Evolutionary conservation across 2,888 invertebrate genomes (phyloP).

Genomic region (Heliconius cydno): DNA sequence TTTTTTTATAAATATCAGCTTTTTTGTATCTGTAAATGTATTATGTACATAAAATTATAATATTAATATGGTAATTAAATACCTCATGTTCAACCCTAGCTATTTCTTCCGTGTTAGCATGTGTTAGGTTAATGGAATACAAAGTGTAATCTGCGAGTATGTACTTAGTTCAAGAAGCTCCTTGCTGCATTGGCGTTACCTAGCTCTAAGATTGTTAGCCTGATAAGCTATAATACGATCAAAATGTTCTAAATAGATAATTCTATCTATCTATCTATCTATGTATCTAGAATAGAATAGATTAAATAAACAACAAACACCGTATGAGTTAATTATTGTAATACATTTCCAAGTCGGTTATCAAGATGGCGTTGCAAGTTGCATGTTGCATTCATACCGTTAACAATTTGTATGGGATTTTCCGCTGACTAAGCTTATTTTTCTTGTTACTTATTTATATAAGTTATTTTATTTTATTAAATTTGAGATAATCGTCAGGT

Average conservation of each 20-base stretch:
- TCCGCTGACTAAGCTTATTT: constrained; percentile 37
- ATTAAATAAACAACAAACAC: constrained; percentile 13
- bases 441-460: not conserved
- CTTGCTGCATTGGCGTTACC: constrained; percentile 9
- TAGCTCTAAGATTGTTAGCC: constrained; percentile 9
- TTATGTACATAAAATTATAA: not conserved
- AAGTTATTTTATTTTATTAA: too few relatives aligned
- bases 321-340: constrained; percentile 19
- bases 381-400: constrained; percentile 53
- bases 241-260: constrained; percentile 3
- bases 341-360: constrained; percentile 22
- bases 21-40: too few relatives aligned
- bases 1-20: too few relatives aligned
- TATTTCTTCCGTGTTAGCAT: constrained; percentile 41
- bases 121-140: constrained; percentile 43
- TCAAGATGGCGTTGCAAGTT: constrained; percentile 42
- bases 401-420: constrained; percentile 31
- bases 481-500: too few relatives aligned
- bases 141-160: constrained; percentile 43
- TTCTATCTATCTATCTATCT: not conserved
- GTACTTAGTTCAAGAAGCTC: constrained; percentile 31
- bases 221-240: constrained; percentile 15
- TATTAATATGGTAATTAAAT: not conserved
- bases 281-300: not conserved
- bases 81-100: constrained; percentile 27